These are phyloP conservation scores for Echinops telfairi DNA, from an alignment of 2,113 vertebrate species.

Conservation along the genomic window DNA sequence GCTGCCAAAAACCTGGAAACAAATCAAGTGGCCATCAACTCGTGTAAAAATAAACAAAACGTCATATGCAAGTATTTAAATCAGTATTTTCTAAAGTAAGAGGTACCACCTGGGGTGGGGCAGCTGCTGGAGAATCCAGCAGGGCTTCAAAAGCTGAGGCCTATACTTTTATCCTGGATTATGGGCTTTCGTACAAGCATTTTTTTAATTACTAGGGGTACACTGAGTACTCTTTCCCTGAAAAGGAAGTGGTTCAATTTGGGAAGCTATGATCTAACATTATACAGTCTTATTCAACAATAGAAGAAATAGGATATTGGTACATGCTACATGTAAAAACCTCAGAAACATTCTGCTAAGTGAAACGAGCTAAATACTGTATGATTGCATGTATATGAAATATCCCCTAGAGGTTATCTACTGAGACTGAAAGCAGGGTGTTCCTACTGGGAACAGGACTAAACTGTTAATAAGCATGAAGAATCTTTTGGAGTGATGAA, in stretches of 20 bases:
- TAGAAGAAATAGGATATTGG: not conserved
- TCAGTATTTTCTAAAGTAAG: too few species aligned
- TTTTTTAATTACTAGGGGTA: too few species aligned
- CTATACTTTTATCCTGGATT: too few species aligned
- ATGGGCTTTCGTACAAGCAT: too few species aligned
- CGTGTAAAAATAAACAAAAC: not conserved
- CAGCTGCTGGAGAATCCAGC: too few species aligned
- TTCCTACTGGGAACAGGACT: not conserved
- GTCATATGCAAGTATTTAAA: not conserved
- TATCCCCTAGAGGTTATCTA: not conserved
- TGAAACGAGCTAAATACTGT: not conserved
- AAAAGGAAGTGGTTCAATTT: too few species aligned
- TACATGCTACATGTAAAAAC: not conserved
- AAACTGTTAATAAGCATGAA: not conserved
- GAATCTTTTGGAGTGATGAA: not conserved
- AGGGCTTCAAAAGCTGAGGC: too few species aligned
- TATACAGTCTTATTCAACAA: not conserved
- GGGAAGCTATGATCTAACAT: not conserved
- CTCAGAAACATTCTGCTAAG: slow-evolving; percentile 24
- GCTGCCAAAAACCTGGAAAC: slow-evolving; percentile 28
- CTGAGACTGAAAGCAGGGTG: not conserved
- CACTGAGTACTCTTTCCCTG: too few species aligned
- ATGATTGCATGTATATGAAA: not conserved
- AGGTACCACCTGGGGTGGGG: too few species aligned
- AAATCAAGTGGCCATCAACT: not conserved